phyloP scores from a whole-genome alignment of 1,140 invertebrate genomes.

The Cyrtorhinus lividipennis region DNA sequence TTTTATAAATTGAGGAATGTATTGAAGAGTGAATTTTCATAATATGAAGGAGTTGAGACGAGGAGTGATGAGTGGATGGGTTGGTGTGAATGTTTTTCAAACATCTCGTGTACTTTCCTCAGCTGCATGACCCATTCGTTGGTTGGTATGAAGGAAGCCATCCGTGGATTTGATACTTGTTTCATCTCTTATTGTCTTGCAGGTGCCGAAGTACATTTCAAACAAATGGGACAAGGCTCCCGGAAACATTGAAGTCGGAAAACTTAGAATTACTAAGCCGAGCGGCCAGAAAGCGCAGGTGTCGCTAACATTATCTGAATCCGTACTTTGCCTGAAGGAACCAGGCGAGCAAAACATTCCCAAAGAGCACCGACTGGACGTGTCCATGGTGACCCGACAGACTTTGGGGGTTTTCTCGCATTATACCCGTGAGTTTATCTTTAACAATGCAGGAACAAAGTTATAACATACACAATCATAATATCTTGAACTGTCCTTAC shows the following conservation, averaged over 20 bases:
- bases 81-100: too few species aligned
- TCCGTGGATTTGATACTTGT: neutral
- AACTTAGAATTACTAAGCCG: conserved; percentile 53
- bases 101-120: too few species aligned
- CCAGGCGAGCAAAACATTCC: conserved; percentile 57
- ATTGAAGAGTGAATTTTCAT: too few species aligned
- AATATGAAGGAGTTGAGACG: too few species aligned
- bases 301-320: conserved; percentile 48
- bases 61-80: too few species aligned
- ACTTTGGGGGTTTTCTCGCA: conserved; percentile 80
- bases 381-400: conserved; percentile 74
- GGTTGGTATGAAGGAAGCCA: too few species aligned
- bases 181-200: conserved; percentile 19
- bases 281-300: conserved; percentile 55
- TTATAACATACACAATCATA: neutral
- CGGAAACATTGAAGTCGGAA: conserved; percentile 60
- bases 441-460: neutral
- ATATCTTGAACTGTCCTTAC: neutral
- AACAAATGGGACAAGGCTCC: conserved; percentile 76
- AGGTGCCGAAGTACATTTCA: conserved; percentile 83
- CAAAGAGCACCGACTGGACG: conserved; percentile 78
- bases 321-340: conserved; percentile 53
- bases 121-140: too few species aligned
- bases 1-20: too few species aligned
- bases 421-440: conserved; percentile 42